phyloP scores from a whole-genome alignment of 2,888 invertebrate species.

The Tinea semifulvella region DNA sequence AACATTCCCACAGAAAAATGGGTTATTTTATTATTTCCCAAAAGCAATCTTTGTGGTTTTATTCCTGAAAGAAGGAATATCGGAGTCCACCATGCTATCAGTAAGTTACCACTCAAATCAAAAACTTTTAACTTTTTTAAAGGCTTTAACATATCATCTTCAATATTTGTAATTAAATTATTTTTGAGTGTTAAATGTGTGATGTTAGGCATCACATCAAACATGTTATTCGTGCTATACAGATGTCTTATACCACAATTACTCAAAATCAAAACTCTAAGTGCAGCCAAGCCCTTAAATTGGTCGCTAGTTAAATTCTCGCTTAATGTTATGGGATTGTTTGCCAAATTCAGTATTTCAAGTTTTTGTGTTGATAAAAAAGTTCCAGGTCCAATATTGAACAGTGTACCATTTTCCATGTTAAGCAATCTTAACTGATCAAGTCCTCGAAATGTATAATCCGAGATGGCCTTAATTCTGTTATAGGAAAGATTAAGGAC shows the following conservation, averaged over 20 bases:
- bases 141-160: constrained; percentile 45
- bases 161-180: constrained; percentile 54
- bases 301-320: constrained; percentile 42
- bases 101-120: constrained; percentile 59
- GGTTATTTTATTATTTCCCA: constrained; percentile 65
- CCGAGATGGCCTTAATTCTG: constrained; percentile 55
- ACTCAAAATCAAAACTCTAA: constrained; percentile 54
- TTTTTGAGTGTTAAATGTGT: constrained; percentile 56
- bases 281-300: constrained; percentile 56
- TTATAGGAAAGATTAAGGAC: constrained; percentile 64
- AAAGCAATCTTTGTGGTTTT: constrained; percentile 39
- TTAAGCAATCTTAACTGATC: constrained; percentile 52
- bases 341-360: constrained; percentile 58
- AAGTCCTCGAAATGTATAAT: constrained; percentile 60
- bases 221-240: constrained; percentile 53
- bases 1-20: constrained; percentile 66
- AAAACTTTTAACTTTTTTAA: constrained; percentile 48
- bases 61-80: constrained; percentile 54
- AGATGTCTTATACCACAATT: constrained; percentile 58
- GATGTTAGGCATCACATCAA: constrained; percentile 55
- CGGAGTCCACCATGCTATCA: constrained; percentile 61
- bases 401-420: constrained; percentile 62
- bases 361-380: constrained; percentile 52
- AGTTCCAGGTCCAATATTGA: constrained; percentile 49
- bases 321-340: constrained; percentile 56